Conservation (phyloP, 2,113 vertebrate species). For the Trematocara zebra region DNA sequence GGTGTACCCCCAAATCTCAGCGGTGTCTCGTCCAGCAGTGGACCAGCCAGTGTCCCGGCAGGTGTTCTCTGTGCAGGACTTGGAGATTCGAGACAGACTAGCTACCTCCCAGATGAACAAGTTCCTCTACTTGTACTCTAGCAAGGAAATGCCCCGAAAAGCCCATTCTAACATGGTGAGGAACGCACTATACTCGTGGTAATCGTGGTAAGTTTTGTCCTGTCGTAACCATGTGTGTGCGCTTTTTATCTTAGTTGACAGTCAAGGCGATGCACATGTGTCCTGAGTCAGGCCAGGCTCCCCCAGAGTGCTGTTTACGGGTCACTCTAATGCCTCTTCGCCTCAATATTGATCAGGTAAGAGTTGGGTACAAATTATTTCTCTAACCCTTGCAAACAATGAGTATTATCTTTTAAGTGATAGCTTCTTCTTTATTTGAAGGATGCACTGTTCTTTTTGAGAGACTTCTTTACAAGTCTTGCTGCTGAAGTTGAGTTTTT, state of each 20-base stretch:
- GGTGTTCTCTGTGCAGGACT: slow-evolving; percentile 90
- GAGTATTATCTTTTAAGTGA: background rate
- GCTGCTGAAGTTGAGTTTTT: slow-evolving; percentile 91
- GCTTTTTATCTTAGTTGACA: slow-evolving; percentile 76
- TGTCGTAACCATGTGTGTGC: background rate
- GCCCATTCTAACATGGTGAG: slow-evolving; percentile 93
- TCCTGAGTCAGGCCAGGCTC: slow-evolving; percentile 87
- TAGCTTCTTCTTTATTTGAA: slow-evolving; percentile 34
- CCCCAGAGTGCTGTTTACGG: slow-evolving; percentile 91
- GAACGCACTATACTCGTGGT: background rate
- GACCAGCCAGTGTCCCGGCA: slow-evolving; percentile 91
- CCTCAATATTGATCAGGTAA: slow-evolving; percentile 97
- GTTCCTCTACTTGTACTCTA: slow-evolving; percentile 93
- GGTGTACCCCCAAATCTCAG: slow-evolving; percentile 78
- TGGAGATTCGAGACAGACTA: slow-evolving; percentile 93
- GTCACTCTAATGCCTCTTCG: slow-evolving; percentile 95
- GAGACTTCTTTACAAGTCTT: slow-evolving; percentile 94
- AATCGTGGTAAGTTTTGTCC: background rate
- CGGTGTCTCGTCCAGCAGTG: slow-evolving; percentile 52
- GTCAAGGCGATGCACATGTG: slow-evolving; percentile 91
- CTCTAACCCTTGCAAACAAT: background rate
- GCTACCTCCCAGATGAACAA: slow-evolving; percentile 98
- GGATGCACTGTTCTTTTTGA: slow-evolving; percentile 98
- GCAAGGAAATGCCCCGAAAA: slow-evolving; percentile 93
- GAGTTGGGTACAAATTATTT: background rate